Evolutionary conservation across 2,888 invertebrate species (phyloP), one percentile per base, ranked within the genome.

Genomic region (Pheosia tremula): DNA sequence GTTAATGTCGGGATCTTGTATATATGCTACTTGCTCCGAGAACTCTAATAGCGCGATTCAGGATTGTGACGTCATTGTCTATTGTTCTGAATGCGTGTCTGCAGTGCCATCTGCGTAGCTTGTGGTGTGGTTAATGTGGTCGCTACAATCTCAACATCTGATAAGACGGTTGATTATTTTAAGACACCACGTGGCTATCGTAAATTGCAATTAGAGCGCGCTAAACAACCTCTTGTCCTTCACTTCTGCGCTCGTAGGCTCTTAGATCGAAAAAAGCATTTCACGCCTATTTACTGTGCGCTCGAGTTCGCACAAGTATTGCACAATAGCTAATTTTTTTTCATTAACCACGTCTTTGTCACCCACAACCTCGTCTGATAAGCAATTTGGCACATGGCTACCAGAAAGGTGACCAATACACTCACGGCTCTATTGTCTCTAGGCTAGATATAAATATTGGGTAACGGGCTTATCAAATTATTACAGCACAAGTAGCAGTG

Each of bases 391-490:
- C 90, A 91, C 93, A 93, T 88, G 93, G 92, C 66, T 75, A 89
- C 86, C 80, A 87, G 88, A 88, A 87, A 87, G 87, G 89, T 83
- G 77, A 69, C 69, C 68, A 77, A 80, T 74, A 84, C 80, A 87
- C 85, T 87, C 89, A 88, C 83, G 88, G 89, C 81, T 86, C 85
- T 89, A 80, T 88, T 87, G 87, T 85, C 86, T 88, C 79, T 81
- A 82, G 79, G 70, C 75, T 80, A 76, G 87, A 90, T 93, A 93
- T 93, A 93, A 91, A 93, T 92, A 90, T 93, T 91, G 90, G 78
- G 88, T 82, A 92, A 92, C 83, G 77, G 82, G 84, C 83, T 87
- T 84, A 86, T 83, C 75, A 87, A 87, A 90, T 86, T 91, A 92
- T 91, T 85, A 86, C 84, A 81, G 83, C 81, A 87, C 85, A 77